A percentile compares a stretch with the other conserved stretches of the same genome.
These are phyloP conservation scores for Amitus sp. DNA, from an alignment of 2,888 invertebrate genomes.

Conservation along the genomic window DNA sequence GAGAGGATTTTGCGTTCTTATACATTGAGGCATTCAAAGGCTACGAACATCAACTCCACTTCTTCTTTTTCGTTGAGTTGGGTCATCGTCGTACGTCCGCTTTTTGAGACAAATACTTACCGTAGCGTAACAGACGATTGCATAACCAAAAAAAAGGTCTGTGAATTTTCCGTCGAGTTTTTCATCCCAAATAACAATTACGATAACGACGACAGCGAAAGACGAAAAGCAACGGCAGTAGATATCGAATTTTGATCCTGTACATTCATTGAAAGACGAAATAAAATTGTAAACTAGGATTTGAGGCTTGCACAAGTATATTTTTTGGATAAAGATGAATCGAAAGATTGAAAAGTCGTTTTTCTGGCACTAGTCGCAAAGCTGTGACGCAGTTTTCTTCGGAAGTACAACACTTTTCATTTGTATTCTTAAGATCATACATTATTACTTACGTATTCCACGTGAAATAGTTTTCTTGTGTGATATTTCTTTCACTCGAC, in stretches of 20 bases:
- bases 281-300: too few relatives aligned
- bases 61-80: background rate
- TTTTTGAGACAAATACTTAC: too few relatives aligned
- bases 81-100: background rate
- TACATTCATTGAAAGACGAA: too few relatives aligned
- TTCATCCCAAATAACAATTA: constrained; percentile 18
- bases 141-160: too few relatives aligned
- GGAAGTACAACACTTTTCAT: constrained; percentile 28
- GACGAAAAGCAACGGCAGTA: constrained; percentile 10
- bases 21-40: constrained; percentile 11
- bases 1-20: constrained; percentile 21
- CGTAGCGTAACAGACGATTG: too few relatives aligned
- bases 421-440: constrained; percentile 32
- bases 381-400: constrained; percentile 29
- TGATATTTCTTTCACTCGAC: constrained; percentile 21
- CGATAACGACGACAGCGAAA: constrained; percentile 35
- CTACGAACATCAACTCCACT: background rate
- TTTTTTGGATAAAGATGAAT: too few relatives aligned
- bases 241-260: too few relatives aligned
- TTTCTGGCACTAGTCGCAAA: constrained; percentile 41
- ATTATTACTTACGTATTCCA: constrained; percentile 28
- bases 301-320: too few relatives aligned
- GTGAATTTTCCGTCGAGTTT: too few relatives aligned
- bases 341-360: constrained; percentile 7
- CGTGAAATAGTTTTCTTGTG: constrained; percentile 37